Evolutionary conservation across 2,888 invertebrate genomes (phyloP).

Genomic region (Hirtodrosophila alboralis): DNA sequence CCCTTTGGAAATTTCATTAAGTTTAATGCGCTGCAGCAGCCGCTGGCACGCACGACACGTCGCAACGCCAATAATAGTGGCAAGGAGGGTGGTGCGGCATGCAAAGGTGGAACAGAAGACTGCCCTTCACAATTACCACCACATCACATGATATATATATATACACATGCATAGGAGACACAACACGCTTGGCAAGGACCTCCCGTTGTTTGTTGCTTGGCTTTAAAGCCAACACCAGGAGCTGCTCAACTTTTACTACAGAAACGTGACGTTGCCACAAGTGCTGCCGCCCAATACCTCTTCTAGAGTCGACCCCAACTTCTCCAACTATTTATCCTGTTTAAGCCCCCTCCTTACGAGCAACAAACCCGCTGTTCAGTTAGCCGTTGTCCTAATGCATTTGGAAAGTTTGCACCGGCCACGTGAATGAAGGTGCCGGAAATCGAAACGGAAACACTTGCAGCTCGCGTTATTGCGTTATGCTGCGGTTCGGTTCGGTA

Average conservation of each 20-base stretch:
- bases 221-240: slow-evolving; percentile 13
- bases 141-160: slow-evolving; percentile 35
- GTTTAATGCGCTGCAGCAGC: slow-evolving; percentile 57
- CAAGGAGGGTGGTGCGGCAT: background rate
- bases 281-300: slow-evolving; percentile 3
- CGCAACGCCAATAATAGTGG: slow-evolving; percentile 1
- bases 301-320: slow-evolving; percentile 26
- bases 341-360: background rate
- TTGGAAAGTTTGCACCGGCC: slow-evolving; percentile 65
- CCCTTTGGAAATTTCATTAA: slow-evolving; percentile 66
- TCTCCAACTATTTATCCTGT: too few relatives aligned
- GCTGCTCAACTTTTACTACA: slow-evolving; percentile 58
- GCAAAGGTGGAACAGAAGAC: slow-evolving; percentile 5
- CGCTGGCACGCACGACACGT: slow-evolving; percentile 11
- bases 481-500: slow-evolving; percentile 61
- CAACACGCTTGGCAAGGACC: background rate
- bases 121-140: slow-evolving; percentile 46
- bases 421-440: slow-evolving; percentile 60
- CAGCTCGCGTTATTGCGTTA: slow-evolving; percentile 61
- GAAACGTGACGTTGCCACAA: slow-evolving; percentile 63
- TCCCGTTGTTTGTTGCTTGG: background rate
- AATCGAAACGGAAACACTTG: slow-evolving; percentile 77
- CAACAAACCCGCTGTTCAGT: background rate
- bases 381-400: slow-evolving; percentile 66
- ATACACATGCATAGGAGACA: too few relatives aligned